phyloP scores from a whole-genome alignment of 2,113 vertebrate genomes.

The Rhinopomastus cyanomelas region DNA sequence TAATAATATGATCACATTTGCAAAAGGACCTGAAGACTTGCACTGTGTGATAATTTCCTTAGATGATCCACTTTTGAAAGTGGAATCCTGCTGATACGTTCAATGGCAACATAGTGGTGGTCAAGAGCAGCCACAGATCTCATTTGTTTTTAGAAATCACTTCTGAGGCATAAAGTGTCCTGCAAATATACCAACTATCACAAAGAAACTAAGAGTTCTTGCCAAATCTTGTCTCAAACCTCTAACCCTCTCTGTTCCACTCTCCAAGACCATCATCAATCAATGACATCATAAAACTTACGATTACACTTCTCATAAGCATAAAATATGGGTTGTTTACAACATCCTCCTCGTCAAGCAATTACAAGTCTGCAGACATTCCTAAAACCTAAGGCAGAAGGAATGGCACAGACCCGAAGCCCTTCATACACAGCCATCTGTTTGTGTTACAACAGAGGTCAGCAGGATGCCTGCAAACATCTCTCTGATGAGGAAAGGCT shows the following conservation, averaged over 20 bases:
- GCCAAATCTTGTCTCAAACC: neutral
- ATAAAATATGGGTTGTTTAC: slow-evolving; percentile 34
- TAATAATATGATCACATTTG: neutral
- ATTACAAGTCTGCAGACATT: neutral
- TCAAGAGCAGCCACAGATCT: neutral
- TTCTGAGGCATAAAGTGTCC: neutral
- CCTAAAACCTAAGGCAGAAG: neutral
- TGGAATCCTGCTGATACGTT: neutral
- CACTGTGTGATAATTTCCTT: neutral
- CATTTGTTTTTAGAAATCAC: neutral
- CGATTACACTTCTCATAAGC: neutral
- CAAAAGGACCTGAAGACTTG: neutral
- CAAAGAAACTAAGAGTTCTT: neutral
- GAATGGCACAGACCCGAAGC: neutral
- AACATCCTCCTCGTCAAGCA: neutral
- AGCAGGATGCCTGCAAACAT: neutral
- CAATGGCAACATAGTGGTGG: neutral
- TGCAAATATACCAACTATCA: neutral
- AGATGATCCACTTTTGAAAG: neutral
- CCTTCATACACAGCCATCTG: slow-evolving; percentile 18
- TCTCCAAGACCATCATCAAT: neutral
- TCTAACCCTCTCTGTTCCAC: neutral
- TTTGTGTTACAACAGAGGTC: neutral
- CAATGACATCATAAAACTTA: neutral
- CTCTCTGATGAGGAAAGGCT: neutral